Conservation (phyloP, 37 sponge, comb jelly and placozoan species). For the Cladorhizidae sp. region DNA sequence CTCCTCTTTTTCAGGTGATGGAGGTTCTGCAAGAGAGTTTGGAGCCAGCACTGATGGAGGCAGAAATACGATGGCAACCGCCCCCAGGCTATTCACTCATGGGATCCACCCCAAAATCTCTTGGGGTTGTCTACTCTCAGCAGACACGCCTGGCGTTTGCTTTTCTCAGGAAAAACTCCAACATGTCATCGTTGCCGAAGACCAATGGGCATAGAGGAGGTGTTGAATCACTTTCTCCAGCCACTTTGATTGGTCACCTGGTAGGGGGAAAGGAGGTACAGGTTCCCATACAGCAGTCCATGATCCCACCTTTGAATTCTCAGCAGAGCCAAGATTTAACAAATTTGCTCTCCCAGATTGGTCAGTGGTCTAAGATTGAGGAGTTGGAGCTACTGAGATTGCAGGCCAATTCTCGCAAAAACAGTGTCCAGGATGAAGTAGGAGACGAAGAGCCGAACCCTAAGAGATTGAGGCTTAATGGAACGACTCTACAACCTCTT, state of each 20-base stretch:
- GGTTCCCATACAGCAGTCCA: slow-evolving; percentile 1
- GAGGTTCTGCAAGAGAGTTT: slow-evolving; percentile 47
- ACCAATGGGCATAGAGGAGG: not conserved
- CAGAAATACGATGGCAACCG: slow-evolving; percentile 36
- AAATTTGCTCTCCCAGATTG: slow-evolving; percentile 8
- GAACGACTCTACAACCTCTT: not conserved
- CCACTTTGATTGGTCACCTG: slow-evolving; percentile 12
- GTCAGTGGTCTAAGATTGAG: slow-evolving; percentile 23
- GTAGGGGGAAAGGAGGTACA: slow-evolving; percentile 19
- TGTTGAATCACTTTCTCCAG: not conserved
- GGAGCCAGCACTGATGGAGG: slow-evolving; percentile 30
- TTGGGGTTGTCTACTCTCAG: slow-evolving; percentile 35
- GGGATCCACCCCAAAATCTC: slow-evolving; percentile 16
- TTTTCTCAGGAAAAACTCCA: slow-evolving; percentile 10
- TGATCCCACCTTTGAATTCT: slow-evolving; percentile 3
- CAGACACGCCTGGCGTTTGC: slow-evolving; percentile 36
- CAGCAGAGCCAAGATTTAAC: slow-evolving; percentile 13
- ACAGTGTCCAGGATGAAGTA: slow-evolving; percentile 16
- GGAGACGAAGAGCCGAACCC: slow-evolving; percentile 13
- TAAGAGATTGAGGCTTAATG: slow-evolving; percentile 44
- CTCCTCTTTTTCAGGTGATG: slow-evolving; percentile 39
- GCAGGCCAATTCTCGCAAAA: slow-evolving; percentile 20
- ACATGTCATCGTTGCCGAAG: not conserved
- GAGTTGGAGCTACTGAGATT: slow-evolving; percentile 30
- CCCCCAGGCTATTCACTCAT: slow-evolving; percentile 44